Evolutionary conservation across 2,797 vertebrate species (phyloP).

Genomic region (Bovichtus diacanthus): DNA sequence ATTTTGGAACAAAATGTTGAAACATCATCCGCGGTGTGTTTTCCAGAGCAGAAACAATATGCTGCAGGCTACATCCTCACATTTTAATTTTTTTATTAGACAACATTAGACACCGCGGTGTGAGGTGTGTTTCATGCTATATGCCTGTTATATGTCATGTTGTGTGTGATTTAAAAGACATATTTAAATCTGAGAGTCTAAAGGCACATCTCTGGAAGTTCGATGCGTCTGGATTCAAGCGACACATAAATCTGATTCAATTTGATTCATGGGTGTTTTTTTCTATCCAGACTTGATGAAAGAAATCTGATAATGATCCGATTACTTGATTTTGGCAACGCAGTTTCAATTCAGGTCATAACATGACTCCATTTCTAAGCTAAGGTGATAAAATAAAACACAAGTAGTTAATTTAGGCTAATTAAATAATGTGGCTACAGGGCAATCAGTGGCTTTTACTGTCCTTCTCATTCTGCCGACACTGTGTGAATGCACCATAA

Average conservation of each 20-base stretch:
- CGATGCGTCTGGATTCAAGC: not conserved
- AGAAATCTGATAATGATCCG: constrained; percentile 16
- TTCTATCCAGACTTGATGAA: constrained; percentile 9
- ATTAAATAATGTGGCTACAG: not conserved
- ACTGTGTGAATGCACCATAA: not conserved
- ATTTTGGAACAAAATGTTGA: constrained; percentile 13
- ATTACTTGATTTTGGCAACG: constrained; percentile 8
- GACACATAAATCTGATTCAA: not conserved
- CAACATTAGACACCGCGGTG: constrained; percentile 2
- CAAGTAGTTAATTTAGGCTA: not conserved
- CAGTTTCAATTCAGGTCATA: not conserved
- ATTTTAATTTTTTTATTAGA: not conserved
- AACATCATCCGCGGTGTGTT: constrained; percentile 4
- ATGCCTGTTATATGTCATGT: not conserved
- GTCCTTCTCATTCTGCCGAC: not conserved
- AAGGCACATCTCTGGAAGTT: not conserved
- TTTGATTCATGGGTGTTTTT: constrained; percentile 14
- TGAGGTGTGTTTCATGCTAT: constrained; percentile 21
- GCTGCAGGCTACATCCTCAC: constrained; percentile 2
- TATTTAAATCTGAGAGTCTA: constrained; percentile 21
- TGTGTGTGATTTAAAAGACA: constrained; percentile 7
- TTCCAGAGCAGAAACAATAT: constrained; percentile 13
- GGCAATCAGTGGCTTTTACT: not conserved
- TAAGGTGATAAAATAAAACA: not conserved
- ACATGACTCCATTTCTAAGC: constrained; percentile 5